Evolutionary conservation across 2,113 vertebrate species (phyloP).

Genomic region (Phylloscopus trochilus): DNA sequence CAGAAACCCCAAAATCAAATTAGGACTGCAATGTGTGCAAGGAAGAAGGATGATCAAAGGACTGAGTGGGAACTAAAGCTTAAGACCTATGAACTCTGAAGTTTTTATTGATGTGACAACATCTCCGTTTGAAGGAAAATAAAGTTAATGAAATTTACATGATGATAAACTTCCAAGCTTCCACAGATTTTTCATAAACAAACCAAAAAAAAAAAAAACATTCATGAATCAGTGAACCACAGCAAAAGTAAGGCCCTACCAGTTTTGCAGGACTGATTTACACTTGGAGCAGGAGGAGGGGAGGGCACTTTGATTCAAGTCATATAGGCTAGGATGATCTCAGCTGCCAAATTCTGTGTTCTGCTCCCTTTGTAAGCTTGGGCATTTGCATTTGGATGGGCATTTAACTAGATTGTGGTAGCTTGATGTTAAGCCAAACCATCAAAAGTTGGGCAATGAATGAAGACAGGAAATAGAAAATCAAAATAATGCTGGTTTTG

Average conservation of each 20-base stretch:
- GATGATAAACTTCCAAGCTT: conserved; percentile 27
- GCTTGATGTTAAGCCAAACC: background rate
- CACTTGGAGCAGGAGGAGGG: background rate
- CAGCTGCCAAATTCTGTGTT: background rate
- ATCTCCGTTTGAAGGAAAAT: conserved; percentile 39
- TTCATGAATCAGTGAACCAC: conserved; percentile 67
- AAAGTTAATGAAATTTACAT: conserved; percentile 40
- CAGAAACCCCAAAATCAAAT: background rate
- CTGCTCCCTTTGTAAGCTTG: background rate
- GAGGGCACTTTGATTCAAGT: background rate
- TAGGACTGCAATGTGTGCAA: background rate
- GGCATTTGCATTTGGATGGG: background rate
- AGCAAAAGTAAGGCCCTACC: conserved; percentile 22
- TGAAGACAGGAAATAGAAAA: background rate
- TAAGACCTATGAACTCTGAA: conserved; percentile 23
- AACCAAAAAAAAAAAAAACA: conserved; percentile 61
- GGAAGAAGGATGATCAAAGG: background rate
- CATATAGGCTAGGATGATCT: background rate
- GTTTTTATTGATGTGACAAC: conserved; percentile 60
- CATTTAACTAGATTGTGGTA: background rate
- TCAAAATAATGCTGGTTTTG: background rate
- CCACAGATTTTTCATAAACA: conserved; percentile 53
- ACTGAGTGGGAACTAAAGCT: background rate
- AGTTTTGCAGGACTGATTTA: background rate
- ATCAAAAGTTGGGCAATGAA: background rate